Base-by-base conservation (phyloP, 1,140 invertebrate species). In the Habropoda laboriosa region DNA sequence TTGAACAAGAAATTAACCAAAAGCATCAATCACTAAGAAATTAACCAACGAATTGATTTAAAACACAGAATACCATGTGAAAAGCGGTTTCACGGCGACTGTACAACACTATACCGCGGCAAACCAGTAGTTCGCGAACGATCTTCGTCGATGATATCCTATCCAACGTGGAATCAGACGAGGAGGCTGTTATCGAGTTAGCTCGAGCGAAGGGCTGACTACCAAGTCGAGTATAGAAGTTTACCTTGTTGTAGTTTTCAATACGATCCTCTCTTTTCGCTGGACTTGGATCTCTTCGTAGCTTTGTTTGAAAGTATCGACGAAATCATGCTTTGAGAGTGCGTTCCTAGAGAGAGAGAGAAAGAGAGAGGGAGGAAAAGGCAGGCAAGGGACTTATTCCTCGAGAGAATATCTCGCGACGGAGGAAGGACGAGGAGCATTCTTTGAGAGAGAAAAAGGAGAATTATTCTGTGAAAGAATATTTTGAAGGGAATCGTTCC, bases 381-480 rank as follows among this genome's bases (percentile, higher is more conserved):
- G 7, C 3, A 66, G 45, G 16, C 30, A 70, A 38, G 38, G 24
- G 32, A 35, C 32, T 57, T 27, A 32, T 38, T 27, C 42, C 3
- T n/a, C 12, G 3, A 8, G 10, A 68, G 40, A 68, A 57, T 47
- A 10, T 38, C 51, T 45, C n/a, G 51, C n/a, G n/a, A 47, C 6
- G 21, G 0, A 16, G 13, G 40, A 45, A n/a, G 30, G 16, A 7
- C 27, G 24, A 21, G 21, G n/a, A n/a, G 10, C 10, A 64, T 51
- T 21, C 35, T 66, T 58, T 35, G 51, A 57, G 24, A 2, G 24
- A 2, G 10, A 21, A 47, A 27, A 16, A 6, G 32, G 5, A 42
- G 66, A 77, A 77, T 77, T 70, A 70, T 58, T 70, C 42, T 3
- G 12, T 18, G 66, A 16, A 58, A 40, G 64, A 70, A 77, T 70